Evolutionary conservation across 2,888 invertebrate species (phyloP).

Genomic region (Prosopocoilus inquinatus): DNA sequence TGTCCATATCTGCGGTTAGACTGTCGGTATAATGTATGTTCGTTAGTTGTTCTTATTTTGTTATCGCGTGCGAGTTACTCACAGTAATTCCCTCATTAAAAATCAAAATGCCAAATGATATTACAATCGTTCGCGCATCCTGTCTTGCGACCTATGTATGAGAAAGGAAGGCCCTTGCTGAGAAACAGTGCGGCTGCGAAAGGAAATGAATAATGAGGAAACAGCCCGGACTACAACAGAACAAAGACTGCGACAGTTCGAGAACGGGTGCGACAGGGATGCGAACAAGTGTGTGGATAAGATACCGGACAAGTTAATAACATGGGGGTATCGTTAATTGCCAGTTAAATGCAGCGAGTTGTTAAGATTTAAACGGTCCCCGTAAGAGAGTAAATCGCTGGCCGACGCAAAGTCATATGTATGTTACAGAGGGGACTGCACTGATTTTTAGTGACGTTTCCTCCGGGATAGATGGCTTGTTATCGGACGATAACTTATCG

Average conservation of each 20-base stretch:
- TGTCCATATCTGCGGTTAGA: no score
- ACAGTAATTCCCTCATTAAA: background rate
- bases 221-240: background rate
- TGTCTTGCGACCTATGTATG: constrained; percentile 1
- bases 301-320: constrained; percentile 39
- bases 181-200: background rate
- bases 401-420: constrained; percentile 29
- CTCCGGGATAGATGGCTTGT: constrained; percentile 5
- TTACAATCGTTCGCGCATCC: background rate
- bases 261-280: background rate
- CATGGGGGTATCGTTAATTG: constrained; percentile 38
- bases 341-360: constrained; percentile 34
- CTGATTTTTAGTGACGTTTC: constrained; percentile 19
- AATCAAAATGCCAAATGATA: background rate
- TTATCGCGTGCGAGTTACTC: background rate
- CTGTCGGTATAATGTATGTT: no score
- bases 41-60: no score
- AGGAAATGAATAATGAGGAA: background rate
- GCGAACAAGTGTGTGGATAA: constrained; percentile 14
- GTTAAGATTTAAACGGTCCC: constrained; percentile 33
- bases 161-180: constrained; percentile 1
- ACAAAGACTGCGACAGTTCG: background rate
- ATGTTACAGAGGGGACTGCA: constrained; percentile 15
- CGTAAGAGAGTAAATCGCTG: constrained; percentile 23
- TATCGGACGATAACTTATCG: background rate